phyloP scores from a whole-genome alignment of 2,797 vertebrate species.

The Linurgus olivaceus region DNA sequence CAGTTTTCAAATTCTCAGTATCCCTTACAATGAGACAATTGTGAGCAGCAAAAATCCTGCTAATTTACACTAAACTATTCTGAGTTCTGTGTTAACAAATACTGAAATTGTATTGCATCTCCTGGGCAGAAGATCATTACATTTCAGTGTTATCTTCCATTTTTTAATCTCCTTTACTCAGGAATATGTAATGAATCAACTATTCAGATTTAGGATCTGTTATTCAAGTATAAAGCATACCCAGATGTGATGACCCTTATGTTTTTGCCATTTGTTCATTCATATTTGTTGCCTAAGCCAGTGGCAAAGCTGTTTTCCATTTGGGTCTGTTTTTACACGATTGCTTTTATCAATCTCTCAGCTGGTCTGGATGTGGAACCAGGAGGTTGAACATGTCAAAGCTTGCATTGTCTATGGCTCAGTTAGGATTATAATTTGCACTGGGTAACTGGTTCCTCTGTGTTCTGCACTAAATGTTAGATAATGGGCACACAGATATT shows the following conservation, averaged over 20 bases:
- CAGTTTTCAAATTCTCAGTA: background rate
- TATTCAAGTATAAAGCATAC: background rate
- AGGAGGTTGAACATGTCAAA: slow-evolving; percentile 9
- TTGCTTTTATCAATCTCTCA: slow-evolving; percentile 28
- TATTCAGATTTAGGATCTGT: background rate
- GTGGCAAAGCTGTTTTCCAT: background rate
- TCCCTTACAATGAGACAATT: background rate
- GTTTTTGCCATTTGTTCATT: background rate
- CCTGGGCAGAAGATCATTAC: background rate
- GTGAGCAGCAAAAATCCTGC: background rate
- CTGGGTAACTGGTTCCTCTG: background rate
- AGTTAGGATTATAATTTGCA: background rate
- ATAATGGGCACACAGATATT: background rate
- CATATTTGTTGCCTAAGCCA: background rate
- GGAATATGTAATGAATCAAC: background rate
- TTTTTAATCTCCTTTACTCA: background rate
- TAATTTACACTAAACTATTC: background rate
- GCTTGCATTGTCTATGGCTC: background rate
- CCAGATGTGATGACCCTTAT: background rate
- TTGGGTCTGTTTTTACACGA: background rate
- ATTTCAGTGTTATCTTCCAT: background rate
- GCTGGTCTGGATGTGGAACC: background rate
- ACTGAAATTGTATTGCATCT: background rate
- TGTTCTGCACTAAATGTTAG: background rate
- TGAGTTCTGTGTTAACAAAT: background rate